These are phyloP conservation scores for Coelinius sp. DNA, from an alignment of 2,888 invertebrate species.

Conservation along the genomic window DNA sequence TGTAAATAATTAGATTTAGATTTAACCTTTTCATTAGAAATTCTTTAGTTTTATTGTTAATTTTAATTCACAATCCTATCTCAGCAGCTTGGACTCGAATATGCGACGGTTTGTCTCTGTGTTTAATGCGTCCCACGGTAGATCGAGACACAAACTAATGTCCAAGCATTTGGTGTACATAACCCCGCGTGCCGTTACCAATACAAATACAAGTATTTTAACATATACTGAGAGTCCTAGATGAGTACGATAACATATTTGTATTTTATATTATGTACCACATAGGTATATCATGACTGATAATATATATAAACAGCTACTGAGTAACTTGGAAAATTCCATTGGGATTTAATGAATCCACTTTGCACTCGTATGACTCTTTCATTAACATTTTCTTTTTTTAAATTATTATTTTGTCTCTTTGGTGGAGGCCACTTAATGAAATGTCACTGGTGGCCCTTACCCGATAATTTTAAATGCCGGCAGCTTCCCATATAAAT, in stretches of 20 bases:
- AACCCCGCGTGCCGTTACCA: conserved; percentile 45
- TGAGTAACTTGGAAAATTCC: conserved; percentile 60
- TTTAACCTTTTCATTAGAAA: not conserved
- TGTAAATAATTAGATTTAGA: too few relatives aligned
- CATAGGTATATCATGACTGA: conserved; percentile 20
- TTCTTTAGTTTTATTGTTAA: not conserved
- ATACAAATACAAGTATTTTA: conserved; percentile 35
- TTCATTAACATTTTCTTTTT: conserved; percentile 40
- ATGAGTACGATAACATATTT: conserved; percentile 39
- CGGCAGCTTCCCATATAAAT: conserved; percentile 63
- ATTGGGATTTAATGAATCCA: conserved; percentile 65
- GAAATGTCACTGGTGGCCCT: conserved; percentile 70
- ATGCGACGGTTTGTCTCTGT: conserved; percentile 63
- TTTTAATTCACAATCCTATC: not conserved
- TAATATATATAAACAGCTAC: conserved; percentile 53
- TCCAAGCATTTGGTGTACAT: conserved; percentile 54
- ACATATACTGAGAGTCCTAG: conserved; percentile 29
- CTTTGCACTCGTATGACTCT: conserved; percentile 57
- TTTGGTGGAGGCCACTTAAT: conserved; percentile 59
- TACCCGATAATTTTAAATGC: conserved; percentile 66
- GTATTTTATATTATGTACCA: conserved; percentile 29
- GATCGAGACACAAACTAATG: conserved; percentile 68
- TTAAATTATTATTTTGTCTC: conserved; percentile 30
- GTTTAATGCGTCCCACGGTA: conserved; percentile 68
- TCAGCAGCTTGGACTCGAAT: conserved; percentile 39